phyloP scores from a whole-genome alignment of 2,888 invertebrate species.

The Lasioglossum pauxillum region DNA sequence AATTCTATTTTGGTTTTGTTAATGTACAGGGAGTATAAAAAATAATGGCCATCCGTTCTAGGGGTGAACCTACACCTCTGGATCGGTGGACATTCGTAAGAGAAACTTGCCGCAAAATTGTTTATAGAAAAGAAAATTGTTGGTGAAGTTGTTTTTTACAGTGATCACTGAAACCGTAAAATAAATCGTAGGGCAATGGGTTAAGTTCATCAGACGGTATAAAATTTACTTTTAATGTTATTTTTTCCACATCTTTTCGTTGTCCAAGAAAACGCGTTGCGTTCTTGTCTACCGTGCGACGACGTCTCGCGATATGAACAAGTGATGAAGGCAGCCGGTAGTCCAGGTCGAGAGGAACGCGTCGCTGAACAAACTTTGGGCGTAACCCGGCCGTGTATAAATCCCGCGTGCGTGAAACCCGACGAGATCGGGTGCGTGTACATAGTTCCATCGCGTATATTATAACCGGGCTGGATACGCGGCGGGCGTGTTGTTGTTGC shows the following conservation, averaged over 20 bases:
- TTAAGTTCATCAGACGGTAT: too few species aligned
- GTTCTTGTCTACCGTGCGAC: not conserved
- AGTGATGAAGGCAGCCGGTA: slow-evolving; percentile 23
- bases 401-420: slow-evolving; percentile 55
- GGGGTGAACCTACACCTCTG: too few species aligned
- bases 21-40: too few species aligned
- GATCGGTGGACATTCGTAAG: too few species aligned
- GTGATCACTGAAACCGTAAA: too few species aligned
- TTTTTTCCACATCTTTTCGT: not conserved
- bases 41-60: too few species aligned
- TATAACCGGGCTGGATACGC: slow-evolving; percentile 40
- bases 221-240: not conserved
- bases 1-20: too few species aligned
- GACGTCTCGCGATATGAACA: not conserved
- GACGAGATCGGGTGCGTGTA: slow-evolving; percentile 43
- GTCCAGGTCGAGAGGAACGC: slow-evolving; percentile 57
- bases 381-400: slow-evolving; percentile 73
- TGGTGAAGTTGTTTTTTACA: too few species aligned
- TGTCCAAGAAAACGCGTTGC: not conserved
- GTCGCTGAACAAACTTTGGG: slow-evolving; percentile 78
- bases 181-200: too few species aligned
- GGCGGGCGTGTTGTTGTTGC: slow-evolving; percentile 57
- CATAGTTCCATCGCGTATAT: slow-evolving; percentile 46
- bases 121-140: too few species aligned
- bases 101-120: too few species aligned